Evolutionary conservation across 2,113 vertebrate species (phyloP).

Genomic region (Candoia aspera): DNA sequence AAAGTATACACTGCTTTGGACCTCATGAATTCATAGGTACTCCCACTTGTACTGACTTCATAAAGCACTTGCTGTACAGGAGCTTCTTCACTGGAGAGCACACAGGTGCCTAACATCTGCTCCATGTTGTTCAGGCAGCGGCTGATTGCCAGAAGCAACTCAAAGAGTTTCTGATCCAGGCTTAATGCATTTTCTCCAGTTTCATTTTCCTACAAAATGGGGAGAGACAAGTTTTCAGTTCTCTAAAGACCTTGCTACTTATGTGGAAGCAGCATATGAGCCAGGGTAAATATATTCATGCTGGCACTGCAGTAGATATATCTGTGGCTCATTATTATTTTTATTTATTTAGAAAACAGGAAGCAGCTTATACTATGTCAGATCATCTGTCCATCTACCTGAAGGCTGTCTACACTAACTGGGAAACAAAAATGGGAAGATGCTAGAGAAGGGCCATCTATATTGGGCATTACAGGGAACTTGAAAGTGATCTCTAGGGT

Average conservation of each 20-base stretch:
- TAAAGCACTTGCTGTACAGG: constrained; percentile 68
- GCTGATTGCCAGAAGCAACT: constrained; percentile 74
- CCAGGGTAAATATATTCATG: neutral
- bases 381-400: neutral
- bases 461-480: neutral
- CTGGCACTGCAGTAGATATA: neutral
- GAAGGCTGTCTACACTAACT: neutral
- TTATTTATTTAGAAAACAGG: neutral
- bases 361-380: neutral
- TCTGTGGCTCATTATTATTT: neutral
- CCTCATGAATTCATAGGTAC: neutral
- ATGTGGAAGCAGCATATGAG: neutral
- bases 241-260: neutral
- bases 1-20: neutral
- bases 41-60: constrained; percentile 70
- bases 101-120: constrained; percentile 71
- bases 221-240: constrained; percentile 32
- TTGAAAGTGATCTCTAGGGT: neutral
- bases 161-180: constrained; percentile 82
- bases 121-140: constrained; percentile 77
- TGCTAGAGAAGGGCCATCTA: neutral
- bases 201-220: constrained; percentile 66
- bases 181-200: constrained; percentile 54
- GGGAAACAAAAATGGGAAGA: no score
- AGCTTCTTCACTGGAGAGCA: constrained; percentile 60